These are phyloP conservation scores for Osedax frankpressi DNA, from an alignment of 2,888 invertebrate species.

Conservation along the genomic window DNA sequence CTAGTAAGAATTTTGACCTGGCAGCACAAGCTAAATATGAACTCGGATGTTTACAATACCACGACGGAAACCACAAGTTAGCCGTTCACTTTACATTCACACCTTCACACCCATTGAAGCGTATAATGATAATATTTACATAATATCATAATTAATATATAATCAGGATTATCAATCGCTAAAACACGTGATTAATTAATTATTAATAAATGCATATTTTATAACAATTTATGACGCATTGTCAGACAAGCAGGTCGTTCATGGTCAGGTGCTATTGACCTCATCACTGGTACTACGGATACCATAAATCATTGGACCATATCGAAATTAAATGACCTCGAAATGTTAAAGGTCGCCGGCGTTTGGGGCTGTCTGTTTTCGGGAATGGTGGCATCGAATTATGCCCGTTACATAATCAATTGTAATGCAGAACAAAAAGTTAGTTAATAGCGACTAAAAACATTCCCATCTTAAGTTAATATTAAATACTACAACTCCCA, in stretches of 20 bases:
- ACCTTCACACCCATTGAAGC: too few relatives aligned
- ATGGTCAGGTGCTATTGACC: neutral
- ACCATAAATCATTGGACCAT: constrained; percentile 31
- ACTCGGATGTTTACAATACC: constrained; percentile 41
- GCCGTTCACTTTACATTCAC: too few relatives aligned
- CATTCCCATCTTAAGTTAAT: too few relatives aligned
- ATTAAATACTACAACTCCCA: too few relatives aligned
- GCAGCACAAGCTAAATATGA: constrained; percentile 44
- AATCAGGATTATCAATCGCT: too few relatives aligned
- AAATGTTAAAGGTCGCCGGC: constrained; percentile 27
- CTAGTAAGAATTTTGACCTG: constrained; percentile 38
- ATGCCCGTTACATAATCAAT: constrained; percentile 32
- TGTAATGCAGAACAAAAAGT: neutral
- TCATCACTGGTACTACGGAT: neutral
- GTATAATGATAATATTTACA: too few relatives aligned
- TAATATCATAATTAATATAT: too few relatives aligned
- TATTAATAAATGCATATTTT: too few relatives aligned
- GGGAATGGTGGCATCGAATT: constrained; percentile 41
- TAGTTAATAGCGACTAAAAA: neutral
- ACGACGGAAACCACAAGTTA: constrained; percentile 36
- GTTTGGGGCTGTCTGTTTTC: constrained; percentile 45
- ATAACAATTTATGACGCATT: too few relatives aligned
- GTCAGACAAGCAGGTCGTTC: neutral
- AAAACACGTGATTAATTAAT: too few relatives aligned
- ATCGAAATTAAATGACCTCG: constrained; percentile 31